Percentiles rank a stretch among this genome's conserved stretches.
Evolutionary conservation across 2,113 vertebrate species (phyloP).

Genomic region (Stigmatopora nigra): DNA sequence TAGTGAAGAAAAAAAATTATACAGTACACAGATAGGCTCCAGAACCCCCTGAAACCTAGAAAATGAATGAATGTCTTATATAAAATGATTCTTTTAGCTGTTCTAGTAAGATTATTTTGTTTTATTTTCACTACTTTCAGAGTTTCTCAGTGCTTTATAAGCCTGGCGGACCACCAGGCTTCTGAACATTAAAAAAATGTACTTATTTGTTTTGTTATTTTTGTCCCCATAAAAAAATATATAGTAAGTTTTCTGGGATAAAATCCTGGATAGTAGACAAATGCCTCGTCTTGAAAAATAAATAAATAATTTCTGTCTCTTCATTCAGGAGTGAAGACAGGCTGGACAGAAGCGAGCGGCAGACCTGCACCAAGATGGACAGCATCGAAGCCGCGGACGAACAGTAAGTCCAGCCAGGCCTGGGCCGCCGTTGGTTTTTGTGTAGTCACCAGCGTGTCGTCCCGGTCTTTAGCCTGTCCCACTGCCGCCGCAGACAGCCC

Average conservation of each 20-base stretch:
- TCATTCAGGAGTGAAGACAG: conserved; percentile 68
- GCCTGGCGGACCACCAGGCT: too few species aligned
- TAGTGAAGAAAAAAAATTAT: too few species aligned
- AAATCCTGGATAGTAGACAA: background rate
- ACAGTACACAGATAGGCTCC: too few species aligned
- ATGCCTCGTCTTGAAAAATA: background rate
- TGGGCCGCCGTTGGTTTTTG: background rate
- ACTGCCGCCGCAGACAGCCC: conserved; percentile 64
- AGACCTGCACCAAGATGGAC: conserved; percentile 74
- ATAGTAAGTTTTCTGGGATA: too few species aligned
- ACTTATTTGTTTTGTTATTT: too few species aligned
- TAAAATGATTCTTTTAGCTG: background rate
- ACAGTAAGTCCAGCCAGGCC: conserved; percentile 53
- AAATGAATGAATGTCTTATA: too few species aligned
- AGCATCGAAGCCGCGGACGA: conserved; percentile 72
- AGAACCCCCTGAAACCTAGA: too few species aligned
- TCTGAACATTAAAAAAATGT: too few species aligned
- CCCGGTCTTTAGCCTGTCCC: background rate
- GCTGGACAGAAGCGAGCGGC: conserved; percentile 63
- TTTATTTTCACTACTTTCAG: background rate
- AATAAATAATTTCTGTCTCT: background rate
- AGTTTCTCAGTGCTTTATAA: background rate
- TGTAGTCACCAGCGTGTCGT: background rate
- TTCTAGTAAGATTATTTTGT: background rate
- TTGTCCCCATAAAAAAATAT: too few species aligned